phyloP scores from a whole-genome alignment of 2,113 vertebrate species.

The Clarias macrocephalus region DNA sequence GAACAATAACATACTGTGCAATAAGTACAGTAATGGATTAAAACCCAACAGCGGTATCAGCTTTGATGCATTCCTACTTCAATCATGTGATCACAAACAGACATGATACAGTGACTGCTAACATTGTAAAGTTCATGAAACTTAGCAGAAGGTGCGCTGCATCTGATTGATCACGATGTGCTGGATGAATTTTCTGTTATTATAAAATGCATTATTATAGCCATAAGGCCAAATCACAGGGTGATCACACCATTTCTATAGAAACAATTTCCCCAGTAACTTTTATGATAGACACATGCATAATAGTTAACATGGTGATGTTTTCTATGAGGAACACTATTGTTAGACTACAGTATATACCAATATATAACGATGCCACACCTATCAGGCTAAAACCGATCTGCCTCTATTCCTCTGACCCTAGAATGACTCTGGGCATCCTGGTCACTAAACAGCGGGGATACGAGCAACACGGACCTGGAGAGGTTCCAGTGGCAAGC shows the following conservation, averaged over 20 bases:
- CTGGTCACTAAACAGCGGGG: conserved; percentile 24
- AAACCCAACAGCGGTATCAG: not conserved
- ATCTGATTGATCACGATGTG: not conserved
- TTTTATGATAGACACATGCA: not conserved
- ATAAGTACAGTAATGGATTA: not conserved
- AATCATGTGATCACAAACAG: not conserved
- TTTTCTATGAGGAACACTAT: not conserved
- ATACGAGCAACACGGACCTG: conserved; percentile 19
- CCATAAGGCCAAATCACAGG: not conserved
- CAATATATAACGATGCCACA: not conserved
- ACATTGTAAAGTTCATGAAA: not conserved
- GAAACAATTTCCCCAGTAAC: not conserved
- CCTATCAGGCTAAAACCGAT: not conserved
- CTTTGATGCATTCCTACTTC: not conserved
- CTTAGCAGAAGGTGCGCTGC: not conserved
- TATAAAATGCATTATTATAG: not conserved
- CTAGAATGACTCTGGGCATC: conserved; percentile 17
- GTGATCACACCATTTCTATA: not conserved
- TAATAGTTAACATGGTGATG: not conserved
- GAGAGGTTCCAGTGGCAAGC: conserved; percentile 44
- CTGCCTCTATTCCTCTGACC: conserved; percentile 11
- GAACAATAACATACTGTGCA: not conserved
- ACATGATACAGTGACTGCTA: not conserved
- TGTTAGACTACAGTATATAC: not conserved
- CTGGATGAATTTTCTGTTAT: not conserved